Conservation (phyloP, 1,140 invertebrate species). For the Rhizoglyphus robini region DNA sequence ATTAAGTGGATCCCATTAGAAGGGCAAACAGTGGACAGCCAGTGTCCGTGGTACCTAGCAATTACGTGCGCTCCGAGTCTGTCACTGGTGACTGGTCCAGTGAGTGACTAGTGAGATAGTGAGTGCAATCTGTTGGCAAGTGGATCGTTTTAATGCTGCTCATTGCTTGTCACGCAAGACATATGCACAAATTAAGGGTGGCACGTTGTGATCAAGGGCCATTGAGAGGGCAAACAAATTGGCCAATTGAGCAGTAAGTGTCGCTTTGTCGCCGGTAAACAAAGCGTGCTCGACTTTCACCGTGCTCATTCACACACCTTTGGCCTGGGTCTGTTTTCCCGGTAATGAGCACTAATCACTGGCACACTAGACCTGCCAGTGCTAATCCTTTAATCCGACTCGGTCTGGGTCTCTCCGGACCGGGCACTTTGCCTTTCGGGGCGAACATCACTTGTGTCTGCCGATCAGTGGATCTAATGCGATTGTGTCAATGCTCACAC, state of each 20-base stretch:
- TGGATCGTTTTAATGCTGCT: too few species aligned
- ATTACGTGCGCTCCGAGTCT: too few species aligned
- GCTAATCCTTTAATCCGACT: conserved; percentile 9
- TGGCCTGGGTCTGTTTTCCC: not conserved
- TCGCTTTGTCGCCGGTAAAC: conserved; percentile 6
- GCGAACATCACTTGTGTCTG: not conserved
- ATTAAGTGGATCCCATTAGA: too few species aligned
- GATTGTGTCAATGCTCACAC: conserved; percentile 8
- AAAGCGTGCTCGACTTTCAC: conserved; percentile 8
- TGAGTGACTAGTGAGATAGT: too few species aligned
- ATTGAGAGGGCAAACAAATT: too few species aligned
- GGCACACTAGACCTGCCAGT: not conserved
- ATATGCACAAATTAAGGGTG: too few species aligned
- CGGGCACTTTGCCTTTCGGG: not conserved
- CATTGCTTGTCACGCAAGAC: too few species aligned
- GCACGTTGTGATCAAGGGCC: too few species aligned
- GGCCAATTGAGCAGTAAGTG: conserved; percentile 1
- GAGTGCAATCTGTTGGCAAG: too few species aligned
- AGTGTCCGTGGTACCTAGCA: too few species aligned
- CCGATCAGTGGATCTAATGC: not conserved
- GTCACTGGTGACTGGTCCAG: too few species aligned
- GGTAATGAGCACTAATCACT: conserved; percentile 12
- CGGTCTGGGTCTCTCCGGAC: not conserved
- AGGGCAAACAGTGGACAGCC: too few species aligned
- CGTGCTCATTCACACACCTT: not conserved